These are phyloP conservation scores for Parnassius mnemosyne DNA, from an alignment of 2,888 invertebrate genomes.

Conservation along the genomic window DNA sequence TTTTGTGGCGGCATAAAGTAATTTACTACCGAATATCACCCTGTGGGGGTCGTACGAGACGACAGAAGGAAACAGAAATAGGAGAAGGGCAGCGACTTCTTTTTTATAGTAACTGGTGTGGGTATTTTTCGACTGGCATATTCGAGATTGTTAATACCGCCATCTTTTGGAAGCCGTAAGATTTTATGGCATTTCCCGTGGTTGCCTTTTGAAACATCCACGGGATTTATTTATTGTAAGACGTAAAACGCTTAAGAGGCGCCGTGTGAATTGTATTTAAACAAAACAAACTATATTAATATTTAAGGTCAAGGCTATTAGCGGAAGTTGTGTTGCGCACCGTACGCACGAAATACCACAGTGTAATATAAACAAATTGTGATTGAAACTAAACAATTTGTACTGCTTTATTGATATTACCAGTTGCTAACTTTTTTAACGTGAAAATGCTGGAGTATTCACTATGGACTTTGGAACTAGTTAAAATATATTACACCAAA, in stretches of 20 bases:
- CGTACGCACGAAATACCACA: neutral
- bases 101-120: no score
- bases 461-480: neutral
- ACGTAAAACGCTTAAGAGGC: neutral
- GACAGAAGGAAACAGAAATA: no score
- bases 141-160: no score
- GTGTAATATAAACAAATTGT: slow-evolving; percentile 7
- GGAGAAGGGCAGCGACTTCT: no score
- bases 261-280: neutral
- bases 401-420: neutral
- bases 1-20: no score
- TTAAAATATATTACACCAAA: no score
- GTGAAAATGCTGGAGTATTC: neutral
- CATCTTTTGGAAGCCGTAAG: no score
- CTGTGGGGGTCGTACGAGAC: no score
- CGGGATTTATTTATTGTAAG: neutral
- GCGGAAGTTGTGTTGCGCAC: slow-evolving; percentile 9
- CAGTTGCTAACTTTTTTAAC: neutral
- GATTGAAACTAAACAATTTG: neutral
- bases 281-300: slow-evolving; percentile 2
- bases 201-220: no score
- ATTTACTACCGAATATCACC: no score
- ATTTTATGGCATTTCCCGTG: no score
- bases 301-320: slow-evolving; percentile 10
- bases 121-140: no score